phyloP scores from a whole-genome alignment of 2,888 invertebrate genomes.

The Augiades crinisus region DNA sequence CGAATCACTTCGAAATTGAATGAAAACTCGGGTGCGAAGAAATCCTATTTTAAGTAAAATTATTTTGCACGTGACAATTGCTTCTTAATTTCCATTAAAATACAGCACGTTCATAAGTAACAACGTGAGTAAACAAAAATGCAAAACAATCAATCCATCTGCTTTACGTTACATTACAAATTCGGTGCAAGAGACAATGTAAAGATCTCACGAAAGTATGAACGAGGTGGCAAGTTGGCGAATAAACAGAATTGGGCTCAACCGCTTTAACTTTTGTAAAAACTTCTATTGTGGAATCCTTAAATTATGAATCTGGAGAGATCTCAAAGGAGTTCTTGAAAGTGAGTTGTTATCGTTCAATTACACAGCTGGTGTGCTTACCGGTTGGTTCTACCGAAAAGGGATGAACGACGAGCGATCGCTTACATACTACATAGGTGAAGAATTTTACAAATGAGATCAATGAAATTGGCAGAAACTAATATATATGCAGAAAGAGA shows the following conservation, averaged over 20 bases:
- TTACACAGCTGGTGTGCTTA: constrained; percentile 27
- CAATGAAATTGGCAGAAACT: too few species aligned
- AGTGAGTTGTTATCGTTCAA: constrained; percentile 32
- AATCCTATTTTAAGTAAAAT: not conserved
- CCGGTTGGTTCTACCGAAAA: not conserved
- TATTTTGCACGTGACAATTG: not conserved
- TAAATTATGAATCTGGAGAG: constrained; percentile 22
- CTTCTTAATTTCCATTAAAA: constrained; percentile 1
- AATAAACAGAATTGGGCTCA: constrained; percentile 15
- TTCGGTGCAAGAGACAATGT: not conserved
- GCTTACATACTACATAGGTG: too few species aligned
- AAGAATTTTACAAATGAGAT: too few species aligned
- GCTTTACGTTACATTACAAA: not conserved
- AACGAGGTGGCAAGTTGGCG: not conserved
- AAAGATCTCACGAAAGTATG: not conserved
- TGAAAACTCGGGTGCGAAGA: too few species aligned
- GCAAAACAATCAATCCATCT: constrained; percentile 3
- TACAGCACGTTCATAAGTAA: not conserved
- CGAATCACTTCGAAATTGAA: too few species aligned
- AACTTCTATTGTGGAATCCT: constrained; percentile 18
- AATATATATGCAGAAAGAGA: too few species aligned
- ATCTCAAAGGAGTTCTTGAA: constrained; percentile 28
- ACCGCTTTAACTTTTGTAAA: constrained; percentile 12
- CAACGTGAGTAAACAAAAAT: not conserved
- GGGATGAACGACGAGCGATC: not conserved